A percentile compares a stretch with the other conserved stretches of the same genome.
phyloP scores from a whole-genome alignment of 2,888 invertebrate species.

The Mantis religiosa region DNA sequence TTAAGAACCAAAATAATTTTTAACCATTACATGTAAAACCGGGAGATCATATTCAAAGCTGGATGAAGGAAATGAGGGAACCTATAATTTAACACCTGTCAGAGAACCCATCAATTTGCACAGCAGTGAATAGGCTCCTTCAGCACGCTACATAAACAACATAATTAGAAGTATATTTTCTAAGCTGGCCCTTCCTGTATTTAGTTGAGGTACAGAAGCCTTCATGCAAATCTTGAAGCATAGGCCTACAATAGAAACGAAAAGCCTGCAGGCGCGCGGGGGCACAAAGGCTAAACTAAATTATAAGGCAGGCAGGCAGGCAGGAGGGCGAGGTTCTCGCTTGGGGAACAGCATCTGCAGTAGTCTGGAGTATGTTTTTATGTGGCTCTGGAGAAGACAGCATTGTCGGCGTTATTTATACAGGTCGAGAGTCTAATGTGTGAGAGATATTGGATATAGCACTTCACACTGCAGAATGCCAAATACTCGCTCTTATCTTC shows the following conservation, averaged over 20 bases:
- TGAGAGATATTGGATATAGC: constrained; percentile 7
- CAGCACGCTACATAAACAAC: no score
- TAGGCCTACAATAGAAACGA: background rate
- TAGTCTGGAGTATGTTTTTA: background rate
- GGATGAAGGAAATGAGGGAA: no score
- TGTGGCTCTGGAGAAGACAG: constrained; percentile 7
- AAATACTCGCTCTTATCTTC: no score
- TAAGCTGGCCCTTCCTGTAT: no score
- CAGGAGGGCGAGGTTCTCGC: no score
- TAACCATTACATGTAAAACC: no score
- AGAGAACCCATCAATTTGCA: no score
- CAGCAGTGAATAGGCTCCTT: no score
- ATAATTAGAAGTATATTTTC: no score
- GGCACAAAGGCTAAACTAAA: background rate
- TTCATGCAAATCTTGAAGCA: background rate
- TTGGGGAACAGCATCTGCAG: background rate
- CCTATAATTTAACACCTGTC: no score
- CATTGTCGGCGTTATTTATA: background rate
- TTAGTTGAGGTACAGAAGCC: background rate
- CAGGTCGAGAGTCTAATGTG: constrained; percentile 8
- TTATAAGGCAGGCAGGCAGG: background rate
- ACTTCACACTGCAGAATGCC: background rate
- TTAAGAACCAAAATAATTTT: no score
- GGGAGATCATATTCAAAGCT: no score
- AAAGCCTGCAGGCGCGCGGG: background rate